A percentile compares a stretch with the other conserved stretches of the same genome.
These are phyloP conservation scores for Cabera pusaria DNA, from an alignment of 2,888 invertebrate genomes.

Conservation along the genomic window DNA sequence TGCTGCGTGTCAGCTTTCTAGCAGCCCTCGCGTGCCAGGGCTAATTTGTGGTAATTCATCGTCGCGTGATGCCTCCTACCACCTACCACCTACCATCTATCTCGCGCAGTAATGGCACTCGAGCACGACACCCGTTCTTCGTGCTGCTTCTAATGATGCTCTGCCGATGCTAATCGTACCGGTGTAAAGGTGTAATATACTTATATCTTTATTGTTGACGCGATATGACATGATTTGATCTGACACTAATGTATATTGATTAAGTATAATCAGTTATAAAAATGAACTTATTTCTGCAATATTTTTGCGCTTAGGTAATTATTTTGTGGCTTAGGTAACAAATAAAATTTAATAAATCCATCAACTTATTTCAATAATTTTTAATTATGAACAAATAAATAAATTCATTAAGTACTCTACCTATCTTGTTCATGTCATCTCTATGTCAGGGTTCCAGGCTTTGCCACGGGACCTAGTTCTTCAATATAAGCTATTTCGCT, in stretches of 20 bases:
- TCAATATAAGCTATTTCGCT: too few relatives aligned
- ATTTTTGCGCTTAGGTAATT: too few relatives aligned
- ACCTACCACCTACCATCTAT: constrained; percentile 29
- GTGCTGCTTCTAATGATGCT: constrained; percentile 31
- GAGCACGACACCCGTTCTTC: constrained; percentile 35
- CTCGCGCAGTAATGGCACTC: constrained; percentile 31
- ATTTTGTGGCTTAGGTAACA: too few relatives aligned
- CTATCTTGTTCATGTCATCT: too few relatives aligned
- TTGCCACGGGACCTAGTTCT: too few relatives aligned
- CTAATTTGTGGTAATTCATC: constrained; percentile 55
- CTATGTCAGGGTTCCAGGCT: too few relatives aligned
- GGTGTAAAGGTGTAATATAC: constrained; percentile 14
- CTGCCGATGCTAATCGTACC: constrained; percentile 23
- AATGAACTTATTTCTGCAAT: too few relatives aligned
- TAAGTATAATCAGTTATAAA: too few relatives aligned
- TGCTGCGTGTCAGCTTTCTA: constrained; percentile 56
- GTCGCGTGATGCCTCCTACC: constrained; percentile 40
- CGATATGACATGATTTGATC: constrained; percentile 1
- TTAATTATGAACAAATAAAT: too few relatives aligned
- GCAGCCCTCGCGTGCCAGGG: constrained; percentile 53
- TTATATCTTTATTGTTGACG: constrained; percentile 9
- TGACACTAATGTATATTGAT: neutral
- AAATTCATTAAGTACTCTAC: too few relatives aligned
- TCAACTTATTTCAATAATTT: too few relatives aligned
- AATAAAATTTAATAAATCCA: too few relatives aligned